Evolutionary conservation across 2,797 vertebrate genomes (phyloP).

Genomic region (Melopsittacus undulatus): DNA sequence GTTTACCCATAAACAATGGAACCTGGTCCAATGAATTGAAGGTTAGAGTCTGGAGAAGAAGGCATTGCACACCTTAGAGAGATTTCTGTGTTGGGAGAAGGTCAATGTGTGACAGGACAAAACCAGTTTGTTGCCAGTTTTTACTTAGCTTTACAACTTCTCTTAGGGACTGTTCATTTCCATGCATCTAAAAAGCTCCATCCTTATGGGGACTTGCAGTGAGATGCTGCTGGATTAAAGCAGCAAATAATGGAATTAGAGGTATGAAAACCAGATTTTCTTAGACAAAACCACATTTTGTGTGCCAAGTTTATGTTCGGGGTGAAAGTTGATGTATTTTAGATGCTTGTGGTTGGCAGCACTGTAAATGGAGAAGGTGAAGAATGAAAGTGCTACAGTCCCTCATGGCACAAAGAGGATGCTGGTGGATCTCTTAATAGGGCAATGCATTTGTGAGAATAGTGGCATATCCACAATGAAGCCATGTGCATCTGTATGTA

Average conservation of each 20-base stretch:
- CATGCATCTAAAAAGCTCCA: not conserved
- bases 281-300: not conserved
- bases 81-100: not conserved
- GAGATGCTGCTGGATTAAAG: not conserved
- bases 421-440: not conserved
- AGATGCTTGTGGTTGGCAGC: not conserved
- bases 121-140: not conserved
- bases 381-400: not conserved
- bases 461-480: not conserved
- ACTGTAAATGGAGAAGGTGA: not conserved
- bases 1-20: not conserved
- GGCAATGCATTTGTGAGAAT: not conserved
- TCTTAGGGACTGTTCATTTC: not conserved
- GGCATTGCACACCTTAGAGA: not conserved
- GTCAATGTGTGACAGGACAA: not conserved
- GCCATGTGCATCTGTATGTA: not conserved
- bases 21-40: not conserved
- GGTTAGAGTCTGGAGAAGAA: not conserved
- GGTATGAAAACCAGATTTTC: not conserved
- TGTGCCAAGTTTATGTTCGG: not conserved
- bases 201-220: not conserved
- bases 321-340: not conserved
- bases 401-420: not conserved
- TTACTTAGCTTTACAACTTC: not conserved
- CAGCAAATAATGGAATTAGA: not conserved